Evolutionary conservation across 2,113 vertebrate species (phyloP).

Genomic region (Tyto alba): DNA sequence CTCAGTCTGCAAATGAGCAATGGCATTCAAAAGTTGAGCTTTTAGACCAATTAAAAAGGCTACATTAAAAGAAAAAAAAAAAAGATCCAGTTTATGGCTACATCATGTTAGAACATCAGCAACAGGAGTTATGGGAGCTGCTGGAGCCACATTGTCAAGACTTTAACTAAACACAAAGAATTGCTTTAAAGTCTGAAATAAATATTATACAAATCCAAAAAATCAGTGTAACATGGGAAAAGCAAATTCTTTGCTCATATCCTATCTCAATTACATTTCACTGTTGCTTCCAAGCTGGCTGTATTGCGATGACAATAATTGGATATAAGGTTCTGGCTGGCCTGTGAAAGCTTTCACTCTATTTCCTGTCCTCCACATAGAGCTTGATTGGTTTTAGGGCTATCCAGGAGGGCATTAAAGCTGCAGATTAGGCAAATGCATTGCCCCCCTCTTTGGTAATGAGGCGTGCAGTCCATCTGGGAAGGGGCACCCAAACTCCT

Average conservation of each 20-base stretch:
- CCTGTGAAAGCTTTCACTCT: neutral
- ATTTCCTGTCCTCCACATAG: slow-evolving; percentile 26
- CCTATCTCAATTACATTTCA: neutral
- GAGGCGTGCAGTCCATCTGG: slow-evolving; percentile 17
- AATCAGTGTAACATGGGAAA: neutral
- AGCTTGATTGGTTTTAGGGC: slow-evolving; percentile 18
- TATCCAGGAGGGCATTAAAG: slow-evolving; percentile 44
- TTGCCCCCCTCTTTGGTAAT: neutral
- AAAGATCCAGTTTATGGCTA: slow-evolving; percentile 33
- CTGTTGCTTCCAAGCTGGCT: neutral
- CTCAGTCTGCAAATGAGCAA: slow-evolving; percentile 55
- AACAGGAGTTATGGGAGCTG: slow-evolving; percentile 22
- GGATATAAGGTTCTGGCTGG: neutral
- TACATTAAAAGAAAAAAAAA: slow-evolving; percentile 24
- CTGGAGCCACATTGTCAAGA: slow-evolving; percentile 16
- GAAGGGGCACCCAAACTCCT: slow-evolving; percentile 7
- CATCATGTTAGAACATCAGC: slow-evolving; percentile 34
- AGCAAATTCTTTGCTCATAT: neutral
- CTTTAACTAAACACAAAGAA: slow-evolving; percentile 21
- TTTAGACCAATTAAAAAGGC: slow-evolving; percentile 62
- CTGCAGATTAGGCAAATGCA: slow-evolving; percentile 21
- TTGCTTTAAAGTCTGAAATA: slow-evolving; percentile 4
- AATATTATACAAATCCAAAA: neutral
- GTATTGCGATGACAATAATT: neutral
- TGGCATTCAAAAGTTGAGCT: slow-evolving; percentile 28